Base-by-base conservation (phyloP, 2,888 invertebrate species). In the Calephelis perditalis region DNA sequence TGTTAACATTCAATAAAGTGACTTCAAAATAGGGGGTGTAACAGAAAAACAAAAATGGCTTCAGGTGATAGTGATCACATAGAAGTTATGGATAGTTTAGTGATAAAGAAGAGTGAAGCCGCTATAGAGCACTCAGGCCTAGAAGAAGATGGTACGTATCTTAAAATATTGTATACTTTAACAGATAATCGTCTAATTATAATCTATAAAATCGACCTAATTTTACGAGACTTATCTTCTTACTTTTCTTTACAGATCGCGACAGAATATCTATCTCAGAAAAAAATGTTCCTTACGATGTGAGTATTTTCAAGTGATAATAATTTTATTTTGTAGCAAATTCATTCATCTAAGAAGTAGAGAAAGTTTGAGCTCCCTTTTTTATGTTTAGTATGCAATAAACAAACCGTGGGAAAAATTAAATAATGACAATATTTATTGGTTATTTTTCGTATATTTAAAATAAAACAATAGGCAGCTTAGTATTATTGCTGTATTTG, bases 1-100 rank as follows among this genome's bases (percentile, higher is more conserved):
- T 83, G 82, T 76, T 76, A 73, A 78, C 63, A 77, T 76, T 79
- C 64, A 75, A 73, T 67, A 70, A 64, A 77, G 76, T 81, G 80
- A 85, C 85, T 81, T 79, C 73, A 80, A 84, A 84, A 81, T 84
- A 84, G 82, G 85, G 84, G 86, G 84, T 87, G 86, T 85, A 82
- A 79, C 75, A 79, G 71, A 76, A 76, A 82, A 86, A 81, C 78
- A 82, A 90, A 90, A 85, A 96, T 96, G 96, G 96, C 96, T 93
- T 95, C 96, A 87, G 95, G 95, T 82, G 95, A 95, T 90, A 94
- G 94, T 81, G 95, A 95, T 91, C 93, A 93, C 82, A 95, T 96
- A 80, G 95, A 96, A 92, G 92, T 88, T 69, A 87, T 94, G 87
- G 95, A 95, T 86, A 92, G 92, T 81, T 92, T 93, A 77, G 89